phyloP scores from a whole-genome alignment of 2,888 invertebrate species.

The Caenorhabditis uteleia region DNA sequence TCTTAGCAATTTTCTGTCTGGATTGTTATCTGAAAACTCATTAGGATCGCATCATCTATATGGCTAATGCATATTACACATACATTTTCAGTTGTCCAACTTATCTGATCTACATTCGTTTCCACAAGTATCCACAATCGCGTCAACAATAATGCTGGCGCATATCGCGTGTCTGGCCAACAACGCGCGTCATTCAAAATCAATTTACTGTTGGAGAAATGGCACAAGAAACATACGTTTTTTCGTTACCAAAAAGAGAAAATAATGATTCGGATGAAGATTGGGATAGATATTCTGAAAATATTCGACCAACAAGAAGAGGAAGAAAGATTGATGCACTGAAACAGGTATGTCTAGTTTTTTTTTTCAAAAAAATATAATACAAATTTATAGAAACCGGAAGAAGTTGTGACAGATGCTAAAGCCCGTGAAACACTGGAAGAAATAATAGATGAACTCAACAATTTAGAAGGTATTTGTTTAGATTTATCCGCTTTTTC shows the following conservation, averaged over 20 bases:
- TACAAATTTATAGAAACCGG: slow-evolving; percentile 14
- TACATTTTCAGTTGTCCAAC: too few relatives aligned
- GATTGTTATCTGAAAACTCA: too few relatives aligned
- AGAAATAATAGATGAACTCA: slow-evolving; percentile 8
- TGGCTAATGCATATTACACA: too few relatives aligned
- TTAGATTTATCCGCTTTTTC: not conserved
- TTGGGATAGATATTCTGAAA: slow-evolving; percentile 50
- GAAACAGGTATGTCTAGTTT: slow-evolving; percentile 15
- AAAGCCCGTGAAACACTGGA: slow-evolving; percentile 22
- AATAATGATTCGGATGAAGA: slow-evolving; percentile 19
- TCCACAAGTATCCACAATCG: too few relatives aligned
- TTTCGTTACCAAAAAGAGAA: slow-evolving; percentile 23
- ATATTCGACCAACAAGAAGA: slow-evolving; percentile 40
- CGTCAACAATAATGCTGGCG: too few relatives aligned
- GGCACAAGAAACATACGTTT: slow-evolving; percentile 31
- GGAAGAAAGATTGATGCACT: slow-evolving; percentile 43
- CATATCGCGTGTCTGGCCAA: too few relatives aligned
- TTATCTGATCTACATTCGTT: too few relatives aligned
- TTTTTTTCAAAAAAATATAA: not conserved
- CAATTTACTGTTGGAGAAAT: too few relatives aligned
- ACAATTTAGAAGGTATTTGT: not conserved
- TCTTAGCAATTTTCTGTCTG: too few relatives aligned
- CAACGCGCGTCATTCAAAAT: too few relatives aligned
- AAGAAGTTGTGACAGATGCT: slow-evolving; percentile 23
- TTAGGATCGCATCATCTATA: too few relatives aligned